Evolutionary conservation across 2,888 invertebrate genomes (phyloP).

Genomic region (Temnothorax unifasciatus): DNA sequence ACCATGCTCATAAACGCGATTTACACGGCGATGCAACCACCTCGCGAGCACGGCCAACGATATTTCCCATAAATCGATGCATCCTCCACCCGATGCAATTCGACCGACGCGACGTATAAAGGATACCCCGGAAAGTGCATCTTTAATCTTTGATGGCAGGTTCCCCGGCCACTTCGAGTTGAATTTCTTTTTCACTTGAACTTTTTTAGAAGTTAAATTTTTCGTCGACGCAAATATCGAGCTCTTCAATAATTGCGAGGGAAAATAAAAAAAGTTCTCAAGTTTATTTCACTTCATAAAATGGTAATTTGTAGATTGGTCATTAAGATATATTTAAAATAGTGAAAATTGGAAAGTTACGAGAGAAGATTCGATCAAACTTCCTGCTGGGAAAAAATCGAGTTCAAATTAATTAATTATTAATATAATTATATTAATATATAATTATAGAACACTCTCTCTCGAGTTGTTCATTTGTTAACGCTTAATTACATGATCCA

Average conservation of each 20-base stretch:
- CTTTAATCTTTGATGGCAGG: conserved; percentile 50
- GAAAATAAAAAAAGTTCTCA: background rate
- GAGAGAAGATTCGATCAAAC: background rate
- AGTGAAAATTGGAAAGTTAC: background rate
- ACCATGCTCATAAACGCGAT: conserved; percentile 46
- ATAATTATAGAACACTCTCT: background rate
- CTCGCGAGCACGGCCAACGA: background rate
- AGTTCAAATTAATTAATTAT: background rate
- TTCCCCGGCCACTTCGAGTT: conserved; percentile 16
- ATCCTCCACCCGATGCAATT: conserved; percentile 23
- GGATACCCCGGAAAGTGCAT: conserved; percentile 47
- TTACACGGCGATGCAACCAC: conserved; percentile 36
- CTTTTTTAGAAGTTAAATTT: background rate
- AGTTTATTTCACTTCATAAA: background rate
- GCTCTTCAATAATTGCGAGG: background rate
- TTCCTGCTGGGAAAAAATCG: background rate
- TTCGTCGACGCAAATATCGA: background rate
- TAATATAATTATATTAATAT: background rate
- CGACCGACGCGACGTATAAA: conserved; percentile 37
- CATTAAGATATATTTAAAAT: background rate
- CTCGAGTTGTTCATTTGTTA: background rate
- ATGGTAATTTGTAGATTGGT: background rate
- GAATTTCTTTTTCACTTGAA: conserved; percentile 13
- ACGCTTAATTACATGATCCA: background rate
- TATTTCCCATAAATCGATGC: conserved; percentile 47